phyloP scores from a whole-genome alignment of 2,797 vertebrate genomes.

The Graptemys geographica region DNA sequence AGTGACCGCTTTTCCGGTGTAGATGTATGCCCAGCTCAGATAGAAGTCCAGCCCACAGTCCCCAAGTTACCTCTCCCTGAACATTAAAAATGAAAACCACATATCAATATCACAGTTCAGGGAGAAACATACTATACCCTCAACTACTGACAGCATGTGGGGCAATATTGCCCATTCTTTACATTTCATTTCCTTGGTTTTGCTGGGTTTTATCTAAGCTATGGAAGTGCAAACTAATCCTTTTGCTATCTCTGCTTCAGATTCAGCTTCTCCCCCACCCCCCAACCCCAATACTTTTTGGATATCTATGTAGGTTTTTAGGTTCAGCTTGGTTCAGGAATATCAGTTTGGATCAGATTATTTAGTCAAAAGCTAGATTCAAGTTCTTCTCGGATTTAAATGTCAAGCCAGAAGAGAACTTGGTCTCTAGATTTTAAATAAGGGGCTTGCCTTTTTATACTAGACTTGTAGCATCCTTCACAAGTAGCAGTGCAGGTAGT shows the following conservation, averaged over 20 bases:
- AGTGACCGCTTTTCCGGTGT: not conserved
- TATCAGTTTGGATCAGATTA: rapidly evolving
- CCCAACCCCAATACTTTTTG: too few relatives aligned
- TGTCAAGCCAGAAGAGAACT: not conserved
- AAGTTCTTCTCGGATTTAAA: not conserved
- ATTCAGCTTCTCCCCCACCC: not conserved
- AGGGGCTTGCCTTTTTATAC: not conserved
- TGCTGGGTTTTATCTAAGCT: not conserved
- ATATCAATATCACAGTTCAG: too few relatives aligned
- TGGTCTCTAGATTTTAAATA: not conserved
- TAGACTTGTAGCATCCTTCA: not conserved
- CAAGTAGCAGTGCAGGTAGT: not conserved
- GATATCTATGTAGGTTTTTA: not conserved
- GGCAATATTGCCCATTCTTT: not conserved
- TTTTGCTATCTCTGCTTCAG: not conserved
- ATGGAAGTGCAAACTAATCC: not conserved
- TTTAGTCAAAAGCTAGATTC: rapidly evolving
- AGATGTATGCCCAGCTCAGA: not conserved
- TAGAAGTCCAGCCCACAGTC: not conserved
- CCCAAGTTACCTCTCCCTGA: not conserved
- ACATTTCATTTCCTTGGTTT: not conserved
- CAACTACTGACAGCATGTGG: not conserved
- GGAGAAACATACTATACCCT: not conserved
- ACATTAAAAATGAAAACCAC: rapidly evolving
- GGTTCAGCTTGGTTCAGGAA: not conserved